Base-by-base conservation (phyloP, 2,888 invertebrate genomes). In the Pandemis heparana region DNA sequence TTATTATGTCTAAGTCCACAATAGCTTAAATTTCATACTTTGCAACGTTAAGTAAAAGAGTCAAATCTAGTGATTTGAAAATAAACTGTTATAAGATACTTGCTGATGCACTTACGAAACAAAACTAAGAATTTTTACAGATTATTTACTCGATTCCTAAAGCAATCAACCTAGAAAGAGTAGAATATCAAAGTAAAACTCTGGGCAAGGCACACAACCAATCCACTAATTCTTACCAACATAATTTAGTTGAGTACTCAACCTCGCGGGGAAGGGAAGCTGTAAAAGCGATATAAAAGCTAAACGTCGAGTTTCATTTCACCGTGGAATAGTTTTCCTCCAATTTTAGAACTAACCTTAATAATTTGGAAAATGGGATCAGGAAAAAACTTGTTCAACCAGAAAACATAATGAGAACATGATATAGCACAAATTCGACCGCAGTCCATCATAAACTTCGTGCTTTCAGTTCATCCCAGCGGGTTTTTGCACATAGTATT, bases 371-470 rank as follows among this genome's bases (percentile, higher is more conserved):
- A 23, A 23, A 10, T 10, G 18, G 48, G 61, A 38, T 23, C 12
- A 16, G 48, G 48, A 14, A 32, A 43, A 16, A 43, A 60, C 68
- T 60, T 48, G 32, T 60, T 61, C 43, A 48, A 48, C 38, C 46
- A 18, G 48, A 62, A 46, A 46, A 62, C 38, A 61, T 46, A 61
- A 48, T 69, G 38, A 32, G 38, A 59, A 61, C 18, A 38, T 39
- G 51, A 61, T 69, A 39, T 48, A 23, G 43, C 67, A 38, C 10
- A 32, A 18, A 23, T 53, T 56, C 43, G 41, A 62, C n/a, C 10
- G 48, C 18, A 62, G 38, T 41, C 41, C n/a, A 62, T 70, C 62
- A 62, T 48, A 48, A 43, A 62, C 23, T 60, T 59, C 2, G 43
- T n/a, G n/a, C 43, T 43, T 46, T 59, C 41, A 43, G 59, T 16